phyloP scores from a whole-genome alignment of 2,113 vertebrate species.

The Orientallactaga bullata region DNA sequence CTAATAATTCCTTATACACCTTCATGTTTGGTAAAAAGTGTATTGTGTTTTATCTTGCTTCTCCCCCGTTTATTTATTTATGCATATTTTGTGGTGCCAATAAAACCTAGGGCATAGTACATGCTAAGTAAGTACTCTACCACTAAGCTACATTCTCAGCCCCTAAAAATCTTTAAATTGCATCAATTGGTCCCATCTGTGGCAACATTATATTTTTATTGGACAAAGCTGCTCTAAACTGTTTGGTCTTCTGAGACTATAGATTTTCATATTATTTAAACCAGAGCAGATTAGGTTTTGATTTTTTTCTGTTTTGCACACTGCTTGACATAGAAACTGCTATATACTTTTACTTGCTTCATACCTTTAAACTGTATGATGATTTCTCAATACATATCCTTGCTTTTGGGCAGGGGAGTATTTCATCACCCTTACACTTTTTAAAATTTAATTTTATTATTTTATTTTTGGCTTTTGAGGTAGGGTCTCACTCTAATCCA shows the following conservation, averaged over 20 bases:
- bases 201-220: constrained; percentile 28
- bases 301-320: neutral
- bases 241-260: constrained; percentile 36
- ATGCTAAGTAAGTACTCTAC: neutral
- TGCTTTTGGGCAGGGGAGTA: neutral
- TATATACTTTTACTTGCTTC: constrained; percentile 6
- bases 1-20: no score
- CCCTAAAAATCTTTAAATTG: neutral
- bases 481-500: no score
- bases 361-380: constrained; percentile 14
- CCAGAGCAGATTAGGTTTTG: neutral
- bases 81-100: neutral
- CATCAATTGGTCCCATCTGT: neutral
- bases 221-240: neutral
- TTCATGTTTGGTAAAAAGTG: no score
- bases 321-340: constrained; percentile 19
- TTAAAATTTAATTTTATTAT: no score
- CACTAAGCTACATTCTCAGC: neutral
- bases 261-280: constrained; percentile 51
- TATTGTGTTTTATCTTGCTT: no score
- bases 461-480: no score
- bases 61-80: no score
- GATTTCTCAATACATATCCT: neutral
- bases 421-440: neutral
- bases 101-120: neutral